Evolutionary conservation across 2,888 invertebrate genomes (phyloP).

Genomic region (Dugesia japonica): DNA sequence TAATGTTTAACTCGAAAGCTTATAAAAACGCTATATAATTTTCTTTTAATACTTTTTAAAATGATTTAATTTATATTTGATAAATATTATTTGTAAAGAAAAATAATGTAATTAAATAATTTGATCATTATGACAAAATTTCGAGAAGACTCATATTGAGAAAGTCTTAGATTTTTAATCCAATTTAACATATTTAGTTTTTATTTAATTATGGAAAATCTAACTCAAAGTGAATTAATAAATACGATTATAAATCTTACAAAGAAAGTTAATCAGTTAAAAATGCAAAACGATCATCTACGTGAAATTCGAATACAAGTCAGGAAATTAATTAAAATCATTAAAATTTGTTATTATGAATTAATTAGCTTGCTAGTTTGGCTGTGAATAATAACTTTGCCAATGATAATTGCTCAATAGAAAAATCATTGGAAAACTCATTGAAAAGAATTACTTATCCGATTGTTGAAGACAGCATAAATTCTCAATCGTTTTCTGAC

Average conservation of each 20-base stretch:
- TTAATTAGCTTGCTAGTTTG: neutral
- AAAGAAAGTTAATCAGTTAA: neutral
- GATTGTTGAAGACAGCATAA: neutral
- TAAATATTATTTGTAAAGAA: too few relatives aligned
- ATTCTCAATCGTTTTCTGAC: neutral
- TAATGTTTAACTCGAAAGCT: too few relatives aligned
- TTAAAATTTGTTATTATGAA: too few relatives aligned
- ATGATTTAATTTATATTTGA: too few relatives aligned
- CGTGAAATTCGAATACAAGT: slow-evolving; percentile 5
- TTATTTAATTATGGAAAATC: neutral
- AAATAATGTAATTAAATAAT: too few relatives aligned
- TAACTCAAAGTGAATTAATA: neutral
- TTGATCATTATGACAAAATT: too few relatives aligned
- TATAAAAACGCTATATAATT: too few relatives aligned
- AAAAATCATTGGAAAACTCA: neutral
- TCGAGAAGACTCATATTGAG: too few relatives aligned
- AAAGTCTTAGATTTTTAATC: too few relatives aligned
- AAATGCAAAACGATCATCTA: slow-evolving; percentile 14
- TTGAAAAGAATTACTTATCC: neutral
- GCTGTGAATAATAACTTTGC: neutral
- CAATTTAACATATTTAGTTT: too few relatives aligned
- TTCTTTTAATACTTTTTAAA: too few relatives aligned
- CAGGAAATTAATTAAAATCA: too few relatives aligned
- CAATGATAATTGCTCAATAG: neutral
- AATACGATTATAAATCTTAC: neutral